A percentile compares a stretch with the other conserved stretches of the same genome.
Evolutionary conservation across 2,888 invertebrate genomes (phyloP).

Genomic region (Caenorhabditis doughertyi): DNA sequence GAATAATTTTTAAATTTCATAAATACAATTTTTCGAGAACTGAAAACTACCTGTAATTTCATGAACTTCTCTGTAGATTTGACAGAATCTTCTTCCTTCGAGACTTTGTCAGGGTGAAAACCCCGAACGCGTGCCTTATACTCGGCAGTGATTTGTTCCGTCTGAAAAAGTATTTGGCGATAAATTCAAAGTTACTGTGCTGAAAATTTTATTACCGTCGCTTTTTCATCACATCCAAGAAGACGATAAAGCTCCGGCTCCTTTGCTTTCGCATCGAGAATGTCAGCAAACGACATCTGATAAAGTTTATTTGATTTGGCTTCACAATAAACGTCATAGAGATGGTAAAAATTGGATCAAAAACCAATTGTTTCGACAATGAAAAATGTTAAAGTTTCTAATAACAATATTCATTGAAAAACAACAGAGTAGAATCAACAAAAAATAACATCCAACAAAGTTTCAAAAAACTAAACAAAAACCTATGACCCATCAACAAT

Average conservation of each 20-base stretch:
- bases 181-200: background rate
- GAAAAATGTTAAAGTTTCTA: background rate
- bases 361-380: no score
- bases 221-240: constrained; percentile 63
- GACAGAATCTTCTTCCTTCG: background rate
- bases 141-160: constrained; percentile 76
- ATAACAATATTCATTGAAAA: background rate
- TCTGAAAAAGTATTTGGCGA: constrained; percentile 69
- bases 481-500: background rate
- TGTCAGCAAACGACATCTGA: constrained; percentile 58
- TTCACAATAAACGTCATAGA: no score
- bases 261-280: constrained; percentile 53
- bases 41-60: constrained; percentile 62
- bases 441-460: constrained; percentile 17
- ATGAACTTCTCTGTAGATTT: constrained; percentile 60
- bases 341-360: background rate
- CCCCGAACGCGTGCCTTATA: constrained; percentile 72
- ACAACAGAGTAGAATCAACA: constrained; percentile 19
- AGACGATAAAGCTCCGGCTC: constrained; percentile 61
- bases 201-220: constrained; percentile 43
- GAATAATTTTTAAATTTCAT: no score
- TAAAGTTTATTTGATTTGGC: no score
- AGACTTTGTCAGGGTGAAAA: constrained; percentile 75
- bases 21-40: no score
- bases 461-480: background rate